Base-by-base conservation (phyloP, 2,113 vertebrate genomes). In the Pelodiscus sinensis region DNA sequence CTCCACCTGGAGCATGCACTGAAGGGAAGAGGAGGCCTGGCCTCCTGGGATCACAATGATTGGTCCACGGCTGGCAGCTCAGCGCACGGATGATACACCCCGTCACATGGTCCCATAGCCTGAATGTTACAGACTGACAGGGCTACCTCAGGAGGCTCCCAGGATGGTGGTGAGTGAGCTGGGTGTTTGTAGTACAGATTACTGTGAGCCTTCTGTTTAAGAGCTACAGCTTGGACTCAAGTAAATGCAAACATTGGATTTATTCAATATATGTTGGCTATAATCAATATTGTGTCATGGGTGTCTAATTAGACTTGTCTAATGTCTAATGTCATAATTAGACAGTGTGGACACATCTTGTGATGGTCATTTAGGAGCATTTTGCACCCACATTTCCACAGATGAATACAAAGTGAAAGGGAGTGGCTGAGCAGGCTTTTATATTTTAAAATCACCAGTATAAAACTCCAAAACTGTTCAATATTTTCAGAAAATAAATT, bases 391-490 rank as follows among this genome's bases (percentile, higher is more conserved):
- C 79, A 10, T 75, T 92, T 88, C 80, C 77, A 92, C 57, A 95
- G 68, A 86, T 85, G 65, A 84, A 95, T 90, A 81, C 31, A 4
- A 89, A 68, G 55, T 25, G 35, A 44, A 88, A 90, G 93, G n/a
- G 80, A 83, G 88, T 81, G 91, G 58, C 52, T 31, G 92, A 90
- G 93, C 35, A 82, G 56, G 29, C 29, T 79, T 93, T 93, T 84
- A 68, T 75, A 44, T 44, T 75, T 75, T 75, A 75, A 75, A 75
- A 75, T 38, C 38, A 75, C 71, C 38, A 54, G 38, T 3, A 13
- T 75, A 71, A 94, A 84, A 54, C 92, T 86, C 22, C 56, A n/a
- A 92, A 96, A 75, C 15, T 27, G 62, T 86, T 88, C 51, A 92
- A 75, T 15, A 68, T 54, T 81, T 90, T 60, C 82, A 8, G 71